Conservation (phyloP, 2,113 vertebrate genomes). For the Rhinichthys klamathensis region DNA sequence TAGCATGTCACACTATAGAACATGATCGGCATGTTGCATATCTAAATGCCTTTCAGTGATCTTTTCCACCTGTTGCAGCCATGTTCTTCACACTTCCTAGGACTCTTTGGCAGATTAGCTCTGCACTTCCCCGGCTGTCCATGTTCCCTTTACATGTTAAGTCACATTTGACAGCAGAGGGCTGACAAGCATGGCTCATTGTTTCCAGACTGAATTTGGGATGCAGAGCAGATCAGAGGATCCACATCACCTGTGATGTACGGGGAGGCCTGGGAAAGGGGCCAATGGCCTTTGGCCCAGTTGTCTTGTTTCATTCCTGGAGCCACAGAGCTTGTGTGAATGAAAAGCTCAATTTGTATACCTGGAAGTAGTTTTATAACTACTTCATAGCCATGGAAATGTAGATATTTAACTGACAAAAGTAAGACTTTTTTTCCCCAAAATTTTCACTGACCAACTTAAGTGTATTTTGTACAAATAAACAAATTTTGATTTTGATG, state of each 20-base stretch:
- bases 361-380: background rate
- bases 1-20: background rate
- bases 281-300: conserved; percentile 49
- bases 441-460: too few species aligned
- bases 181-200: conserved; percentile 54
- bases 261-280: background rate
- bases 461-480: too few species aligned
- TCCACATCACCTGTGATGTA: conserved; percentile 48
- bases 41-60: background rate
- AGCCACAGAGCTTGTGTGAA: background rate
- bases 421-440: too few species aligned
- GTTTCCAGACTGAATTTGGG: conserved; percentile 50
- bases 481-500: too few species aligned
- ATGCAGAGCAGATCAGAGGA: conserved; percentile 30
- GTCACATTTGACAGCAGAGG: conserved; percentile 27
- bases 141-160: conserved; percentile 39
- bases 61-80: background rate
- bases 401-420: too few species aligned
- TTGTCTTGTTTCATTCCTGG: conserved; percentile 20
- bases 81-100: conserved; percentile 49
- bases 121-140: conserved; percentile 38
- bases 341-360: background rate
- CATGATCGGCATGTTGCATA: background rate
- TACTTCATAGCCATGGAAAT: background rate
- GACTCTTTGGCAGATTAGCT: conserved; percentile 63